Evolutionary conservation across 2,113 vertebrate species (phyloP).

Genomic region (Xerus inauris): DNA sequence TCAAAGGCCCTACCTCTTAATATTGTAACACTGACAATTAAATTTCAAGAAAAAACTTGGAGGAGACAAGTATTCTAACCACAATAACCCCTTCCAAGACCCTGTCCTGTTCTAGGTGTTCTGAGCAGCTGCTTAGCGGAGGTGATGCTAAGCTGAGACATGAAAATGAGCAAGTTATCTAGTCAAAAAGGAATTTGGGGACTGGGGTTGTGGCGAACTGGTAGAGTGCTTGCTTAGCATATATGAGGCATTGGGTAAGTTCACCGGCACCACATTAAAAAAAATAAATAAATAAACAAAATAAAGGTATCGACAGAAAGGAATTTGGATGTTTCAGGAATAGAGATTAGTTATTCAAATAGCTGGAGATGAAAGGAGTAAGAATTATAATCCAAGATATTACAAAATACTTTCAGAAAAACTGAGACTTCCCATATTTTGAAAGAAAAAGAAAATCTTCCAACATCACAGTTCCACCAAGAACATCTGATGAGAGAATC

Average conservation of each 20-base stretch:
- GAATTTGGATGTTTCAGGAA: background rate
- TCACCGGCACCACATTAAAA: too few species aligned
- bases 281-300: too few species aligned
- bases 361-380: background rate
- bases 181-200: background rate
- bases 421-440: background rate
- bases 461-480: background rate
- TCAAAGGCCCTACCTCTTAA: background rate
- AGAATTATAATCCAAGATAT: background rate
- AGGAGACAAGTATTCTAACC: background rate
- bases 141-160: background rate
- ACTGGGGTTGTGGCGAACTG: too few species aligned
- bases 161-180: background rate
- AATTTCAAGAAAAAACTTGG: background rate
- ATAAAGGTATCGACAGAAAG: too few species aligned
- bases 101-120: background rate
- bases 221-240: too few species aligned
- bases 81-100: background rate
- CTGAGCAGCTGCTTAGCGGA: background rate
- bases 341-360: background rate
- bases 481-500: background rate
- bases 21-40: background rate
- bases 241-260: too few species aligned
- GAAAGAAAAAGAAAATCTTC: conserved; percentile 27
- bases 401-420: background rate